A percentile compares a stretch with the other conserved stretches of the same genome.
These are phyloP conservation scores for Ornithoptera priamus DNA, from an alignment of 2,888 invertebrate genomes.

Conservation along the genomic window DNA sequence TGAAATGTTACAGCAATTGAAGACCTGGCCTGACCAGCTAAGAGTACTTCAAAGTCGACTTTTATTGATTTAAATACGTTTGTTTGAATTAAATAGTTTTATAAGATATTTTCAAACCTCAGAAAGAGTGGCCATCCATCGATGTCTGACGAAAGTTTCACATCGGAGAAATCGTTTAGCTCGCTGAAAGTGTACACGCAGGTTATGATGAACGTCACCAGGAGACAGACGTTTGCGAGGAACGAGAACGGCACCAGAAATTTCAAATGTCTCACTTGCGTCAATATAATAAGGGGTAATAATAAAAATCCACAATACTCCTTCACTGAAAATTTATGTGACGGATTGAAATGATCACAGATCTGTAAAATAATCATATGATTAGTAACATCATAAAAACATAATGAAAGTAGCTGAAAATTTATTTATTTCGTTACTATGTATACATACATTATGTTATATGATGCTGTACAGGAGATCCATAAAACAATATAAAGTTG, in stretches of 20 bases:
- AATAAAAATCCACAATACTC: conserved; percentile 84
- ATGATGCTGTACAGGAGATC: too few relatives aligned
- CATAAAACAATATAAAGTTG: too few relatives aligned
- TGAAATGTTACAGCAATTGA: too few relatives aligned
- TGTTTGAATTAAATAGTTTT: too few relatives aligned
- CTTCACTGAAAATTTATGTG: conserved; percentile 71
- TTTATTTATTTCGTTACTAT: too few relatives aligned
- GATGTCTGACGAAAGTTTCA: conserved; percentile 63
- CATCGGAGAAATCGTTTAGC: conserved; percentile 47
- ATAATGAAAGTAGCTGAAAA: too few relatives aligned
- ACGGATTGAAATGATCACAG: conserved; percentile 60
- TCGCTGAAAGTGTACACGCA: conserved; percentile 88
- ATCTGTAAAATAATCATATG: conserved; percentile 66
- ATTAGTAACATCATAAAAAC: too few relatives aligned
- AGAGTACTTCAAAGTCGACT: too few relatives aligned
- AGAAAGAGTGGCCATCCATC: conserved; percentile 91
- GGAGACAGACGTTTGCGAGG: conserved; percentile 90
- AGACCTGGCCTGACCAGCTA: too few relatives aligned
- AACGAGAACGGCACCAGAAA: conserved; percentile 93
- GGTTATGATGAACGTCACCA: conserved; percentile 88
- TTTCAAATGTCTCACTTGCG: conserved; percentile 86
- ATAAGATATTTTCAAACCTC: conserved; percentile 52
- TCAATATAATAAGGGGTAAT: conserved; percentile 84
- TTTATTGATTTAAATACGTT: too few relatives aligned
- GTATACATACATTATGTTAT: too few relatives aligned